These are phyloP conservation scores for Conus ventricosus DNA, from an alignment of 1,140 invertebrate species.

Conservation along the genomic window DNA sequence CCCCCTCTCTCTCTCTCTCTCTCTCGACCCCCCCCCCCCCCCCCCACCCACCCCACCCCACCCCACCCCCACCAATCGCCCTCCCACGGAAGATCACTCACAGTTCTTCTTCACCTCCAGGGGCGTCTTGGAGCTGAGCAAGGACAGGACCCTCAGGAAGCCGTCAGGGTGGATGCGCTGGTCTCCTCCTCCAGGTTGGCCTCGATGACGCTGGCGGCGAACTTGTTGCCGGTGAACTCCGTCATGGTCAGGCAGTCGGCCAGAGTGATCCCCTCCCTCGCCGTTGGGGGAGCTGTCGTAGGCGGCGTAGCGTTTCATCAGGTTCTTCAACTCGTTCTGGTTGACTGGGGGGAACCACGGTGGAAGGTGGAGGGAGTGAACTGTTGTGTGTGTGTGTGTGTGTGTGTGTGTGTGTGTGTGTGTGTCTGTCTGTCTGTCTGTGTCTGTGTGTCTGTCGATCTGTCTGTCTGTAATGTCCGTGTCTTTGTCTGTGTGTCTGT, in stretches of 20 bases:
- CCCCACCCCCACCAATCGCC: not conserved
- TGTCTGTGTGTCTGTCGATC: no score
- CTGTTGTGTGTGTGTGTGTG: not conserved
- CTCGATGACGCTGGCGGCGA: constrained; percentile 53
- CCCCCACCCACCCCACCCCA: not conserved
- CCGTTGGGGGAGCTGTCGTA: constrained; percentile 53
- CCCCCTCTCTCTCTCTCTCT: not conserved
- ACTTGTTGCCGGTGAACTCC: constrained; percentile 59
- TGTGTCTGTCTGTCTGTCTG: no score
- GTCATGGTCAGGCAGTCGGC: constrained; percentile 53
- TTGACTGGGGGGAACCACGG: constrained; percentile 45
- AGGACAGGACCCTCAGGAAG: constrained; percentile 55
- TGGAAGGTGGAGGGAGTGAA: not conserved
- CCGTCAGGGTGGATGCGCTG: constrained; percentile 51
- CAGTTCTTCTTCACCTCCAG: constrained; percentile 58
- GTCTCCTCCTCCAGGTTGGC: constrained; percentile 46
- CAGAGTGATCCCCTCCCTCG: constrained; percentile 50
- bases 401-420: not conserved
- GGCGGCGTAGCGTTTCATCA: constrained; percentile 53
- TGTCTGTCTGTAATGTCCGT: no score
- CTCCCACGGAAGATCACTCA: constrained; percentile 39
- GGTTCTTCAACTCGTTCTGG: constrained; percentile 47
- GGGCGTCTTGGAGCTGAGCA: constrained; percentile 51
- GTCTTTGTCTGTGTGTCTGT: no score
- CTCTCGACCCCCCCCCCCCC: not conserved